Percentiles rank a stretch among this genome's conserved stretches.
Evolutionary conservation across 2,888 invertebrate species (phyloP).

Genomic region (Dermolepida albohirtum): DNA sequence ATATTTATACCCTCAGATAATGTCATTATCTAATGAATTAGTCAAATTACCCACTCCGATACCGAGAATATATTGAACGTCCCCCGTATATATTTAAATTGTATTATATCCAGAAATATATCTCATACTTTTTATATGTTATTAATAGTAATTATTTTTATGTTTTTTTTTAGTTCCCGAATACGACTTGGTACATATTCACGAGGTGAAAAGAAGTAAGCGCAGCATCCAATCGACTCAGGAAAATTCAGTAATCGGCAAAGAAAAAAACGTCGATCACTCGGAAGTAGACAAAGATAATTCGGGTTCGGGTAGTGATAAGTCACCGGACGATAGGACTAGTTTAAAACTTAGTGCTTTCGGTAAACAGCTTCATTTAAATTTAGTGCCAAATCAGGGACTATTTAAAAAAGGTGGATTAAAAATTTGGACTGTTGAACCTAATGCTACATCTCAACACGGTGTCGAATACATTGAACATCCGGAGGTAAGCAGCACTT

Average conservation of each 20-base stretch:
- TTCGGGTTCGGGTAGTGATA: constrained; percentile 16
- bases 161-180: constrained; percentile 74
- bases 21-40: too few species aligned
- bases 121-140: too few species aligned
- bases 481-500: constrained; percentile 72
- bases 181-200: constrained; percentile 85
- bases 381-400: constrained; percentile 81
- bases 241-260: constrained; percentile 55
- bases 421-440: constrained; percentile 84
- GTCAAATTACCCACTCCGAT: too few species aligned
- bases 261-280: constrained; percentile 56
- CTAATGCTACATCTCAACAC: constrained; percentile 81
- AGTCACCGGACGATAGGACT: constrained; percentile 36
- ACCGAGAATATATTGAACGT: too few species aligned
- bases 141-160: neutral
- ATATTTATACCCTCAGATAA: too few species aligned
- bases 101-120: too few species aligned
- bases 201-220: constrained; percentile 70
- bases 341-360: constrained; percentile 75
- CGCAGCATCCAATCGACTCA: constrained; percentile 52
- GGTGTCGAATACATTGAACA: constrained; percentile 85
- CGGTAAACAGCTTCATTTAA: constrained; percentile 80
- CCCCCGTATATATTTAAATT: too few species aligned
- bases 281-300: constrained; percentile 41
- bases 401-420: constrained; percentile 81